These are phyloP conservation scores for Diaprepes abbreviatus DNA, from an alignment of 2,888 invertebrate genomes.

Conservation along the genomic window DNA sequence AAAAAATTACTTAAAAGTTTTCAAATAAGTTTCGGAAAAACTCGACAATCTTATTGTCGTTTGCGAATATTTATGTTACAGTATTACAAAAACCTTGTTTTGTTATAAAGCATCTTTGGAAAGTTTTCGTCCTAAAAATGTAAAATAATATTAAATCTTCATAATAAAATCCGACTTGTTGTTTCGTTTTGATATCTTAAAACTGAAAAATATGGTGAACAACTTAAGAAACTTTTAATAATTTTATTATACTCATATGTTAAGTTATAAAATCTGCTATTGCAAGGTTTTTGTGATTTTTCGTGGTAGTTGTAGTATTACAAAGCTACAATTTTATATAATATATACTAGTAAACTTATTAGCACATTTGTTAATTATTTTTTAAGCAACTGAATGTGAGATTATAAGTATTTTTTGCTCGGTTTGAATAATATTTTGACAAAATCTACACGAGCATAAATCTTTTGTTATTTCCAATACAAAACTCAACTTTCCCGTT, in stretches of 20 bases:
- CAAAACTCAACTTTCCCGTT: no score
- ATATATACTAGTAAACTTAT: no score
- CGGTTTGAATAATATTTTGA: no score
- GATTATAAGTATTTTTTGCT: no score
- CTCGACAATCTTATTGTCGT: slow-evolving; percentile 1
- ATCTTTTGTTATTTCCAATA: no score
- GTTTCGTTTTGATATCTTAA: neutral
- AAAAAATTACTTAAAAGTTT: slow-evolving; percentile 3
- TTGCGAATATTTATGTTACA: neutral
- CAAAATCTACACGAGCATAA: no score
- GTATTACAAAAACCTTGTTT: neutral
- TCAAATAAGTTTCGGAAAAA: neutral
- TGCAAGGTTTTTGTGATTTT: no score
- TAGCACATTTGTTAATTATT: no score
- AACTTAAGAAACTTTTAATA: neutral
- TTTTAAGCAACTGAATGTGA: no score
- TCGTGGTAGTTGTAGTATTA: no score
- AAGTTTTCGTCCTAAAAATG: neutral
- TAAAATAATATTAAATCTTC: neutral
- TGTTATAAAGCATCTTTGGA: neutral
- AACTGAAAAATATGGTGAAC: neutral
- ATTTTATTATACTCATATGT: neutral
- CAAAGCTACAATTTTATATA: no score
- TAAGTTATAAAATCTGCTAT: neutral
- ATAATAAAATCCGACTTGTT: neutral